A percentile compares a stretch with the other conserved stretches of the same genome.
phyloP scores from a whole-genome alignment of 2,888 invertebrate genomes.

The Gnatocerus cornutus region DNA sequence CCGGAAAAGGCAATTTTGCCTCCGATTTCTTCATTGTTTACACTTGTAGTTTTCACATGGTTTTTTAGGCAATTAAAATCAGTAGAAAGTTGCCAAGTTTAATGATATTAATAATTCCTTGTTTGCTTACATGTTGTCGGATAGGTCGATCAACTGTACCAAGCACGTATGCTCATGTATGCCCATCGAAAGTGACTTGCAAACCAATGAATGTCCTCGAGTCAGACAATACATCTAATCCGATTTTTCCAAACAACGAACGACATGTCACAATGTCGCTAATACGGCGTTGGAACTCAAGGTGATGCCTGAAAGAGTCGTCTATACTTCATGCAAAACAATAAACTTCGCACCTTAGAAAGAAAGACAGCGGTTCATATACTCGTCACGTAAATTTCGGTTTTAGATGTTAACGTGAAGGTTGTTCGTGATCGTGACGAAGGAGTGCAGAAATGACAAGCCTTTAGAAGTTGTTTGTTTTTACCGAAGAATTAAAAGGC shows the following conservation, averaged over 20 bases:
- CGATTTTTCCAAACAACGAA: constrained; percentile 35
- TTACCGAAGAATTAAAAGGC: constrained; percentile 3
- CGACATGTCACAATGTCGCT: constrained; percentile 37
- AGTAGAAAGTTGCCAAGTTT: constrained; percentile 18
- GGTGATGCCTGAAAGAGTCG: constrained; percentile 28
- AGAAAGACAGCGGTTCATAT: constrained; percentile 30
- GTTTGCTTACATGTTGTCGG: constrained; percentile 22
- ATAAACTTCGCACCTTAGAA: constrained; percentile 34
- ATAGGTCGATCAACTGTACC: constrained; percentile 40
- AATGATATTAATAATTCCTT: constrained; percentile 26
- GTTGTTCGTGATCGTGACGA: constrained; percentile 35
- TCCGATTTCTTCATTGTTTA: constrained; percentile 1
- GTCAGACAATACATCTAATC: constrained; percentile 42
- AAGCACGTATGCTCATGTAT: constrained; percentile 32
- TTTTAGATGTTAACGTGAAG: constrained; percentile 38
- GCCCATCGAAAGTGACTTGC: constrained; percentile 48
- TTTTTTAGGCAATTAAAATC: constrained; percentile 6
- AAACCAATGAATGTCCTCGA: constrained; percentile 49
- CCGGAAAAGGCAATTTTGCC: background rate
- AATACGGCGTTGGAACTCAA: constrained; percentile 30
- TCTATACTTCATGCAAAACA: constrained; percentile 22
- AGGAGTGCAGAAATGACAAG: constrained; percentile 19
- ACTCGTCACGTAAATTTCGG: constrained; percentile 37
- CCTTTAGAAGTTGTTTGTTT: constrained; percentile 3
- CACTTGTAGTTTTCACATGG: background rate